Base-by-base conservation (phyloP, 2,113 vertebrate species). In the Centropus unirufus region DNA sequence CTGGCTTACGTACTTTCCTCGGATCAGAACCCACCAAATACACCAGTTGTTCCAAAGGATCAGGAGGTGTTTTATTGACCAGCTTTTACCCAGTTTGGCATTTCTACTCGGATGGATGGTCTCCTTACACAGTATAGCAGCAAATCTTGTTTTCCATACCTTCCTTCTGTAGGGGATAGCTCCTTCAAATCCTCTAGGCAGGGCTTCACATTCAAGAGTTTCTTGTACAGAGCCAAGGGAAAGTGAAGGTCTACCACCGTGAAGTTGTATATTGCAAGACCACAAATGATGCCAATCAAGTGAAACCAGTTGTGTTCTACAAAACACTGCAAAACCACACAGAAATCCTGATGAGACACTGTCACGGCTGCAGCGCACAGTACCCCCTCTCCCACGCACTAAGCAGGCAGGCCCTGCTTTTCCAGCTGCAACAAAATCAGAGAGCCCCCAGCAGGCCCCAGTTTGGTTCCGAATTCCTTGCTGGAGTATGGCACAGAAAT, bases 291-390 rank as follows among this genome's bases (percentile, higher is more conserved):
- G 87, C 99, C 99, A 23, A 99, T 99, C 95, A 99, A 94, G 91
- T 99, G 99, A 96, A 99, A 99, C 99, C 99, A 99, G 97, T 99
- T 99, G 97, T 99, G 98, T 89, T 99, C 99, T 86, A 99, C 99
- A 97, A 99, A 99, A 98, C 99, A 99, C 99, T 99, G 97, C 61
- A 91, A 49, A 96, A 57, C 24, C 82, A 62, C 9, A 62, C 9
- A 93, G 19, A 96, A 90, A 96, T 27, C 49, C 81, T 36, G 70
- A 69, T 97, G 54, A 96, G 77, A 87, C 19, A 10, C 63, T 78
- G 62, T 36, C n/a, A 47, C 7, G 17, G 20, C 1, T 54, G 69
- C 51, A 66, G 58, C 2, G 22, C 51, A 70, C 83, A 42, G 40
- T 26, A 66, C 20, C 18, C 61, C 44, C 52, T 51, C 49, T 39